Evolutionary conservation across 1,140 invertebrate species (phyloP), one percentile per base, ranked within the genome.

Genomic region (Laodelphax striatellus): DNA sequence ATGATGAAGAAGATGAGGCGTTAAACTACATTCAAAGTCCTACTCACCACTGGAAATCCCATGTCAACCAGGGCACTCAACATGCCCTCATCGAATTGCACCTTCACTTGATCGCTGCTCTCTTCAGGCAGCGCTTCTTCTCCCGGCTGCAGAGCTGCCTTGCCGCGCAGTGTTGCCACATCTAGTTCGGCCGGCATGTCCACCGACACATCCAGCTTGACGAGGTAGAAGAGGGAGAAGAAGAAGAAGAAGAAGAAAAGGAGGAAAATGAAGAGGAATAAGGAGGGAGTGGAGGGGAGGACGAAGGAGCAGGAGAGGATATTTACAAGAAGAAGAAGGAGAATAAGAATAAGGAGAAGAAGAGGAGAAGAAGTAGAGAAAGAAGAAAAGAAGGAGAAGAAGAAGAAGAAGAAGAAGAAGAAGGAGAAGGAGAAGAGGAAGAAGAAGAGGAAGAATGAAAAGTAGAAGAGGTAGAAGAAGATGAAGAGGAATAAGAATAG

Each of bases 141-240:
- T 44, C 80, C 82, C 0, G 84, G 75, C 72, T 93, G 89, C 5
- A 87, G 74, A 0, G 10, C 84, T 3, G 92, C 93, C 24, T 73
- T 74, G 0, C 88, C 92, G 44, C 86, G 78, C 57, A 97, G 75
- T 11, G 72, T 67, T 46, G 75, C 77, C 9, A 98, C 74, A 75
- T 99, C 93, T 28, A 99, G 65, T 9, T 79, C 75, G 64, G 94
- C 88, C 0, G 91, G 89, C 77, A 95, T 90, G 63, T 95, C 88
- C 9, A 99, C 81, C 2, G 90, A 87, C 0, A 98, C 87, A 71
- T 99, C 94, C 41, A 98, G 75, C 72, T 99, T 99, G 46, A n/a
- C n/a, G n/a, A n/a, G n/a, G n/a, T n/a, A n/a, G n/a, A n/a, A n/a
- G 90, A 86, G 0, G 92, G 88, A 1, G 85, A 85, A 92, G 93